phyloP scores from a whole-genome alignment of 2,113 vertebrate species.

The Aplodontia rufa region DNA sequence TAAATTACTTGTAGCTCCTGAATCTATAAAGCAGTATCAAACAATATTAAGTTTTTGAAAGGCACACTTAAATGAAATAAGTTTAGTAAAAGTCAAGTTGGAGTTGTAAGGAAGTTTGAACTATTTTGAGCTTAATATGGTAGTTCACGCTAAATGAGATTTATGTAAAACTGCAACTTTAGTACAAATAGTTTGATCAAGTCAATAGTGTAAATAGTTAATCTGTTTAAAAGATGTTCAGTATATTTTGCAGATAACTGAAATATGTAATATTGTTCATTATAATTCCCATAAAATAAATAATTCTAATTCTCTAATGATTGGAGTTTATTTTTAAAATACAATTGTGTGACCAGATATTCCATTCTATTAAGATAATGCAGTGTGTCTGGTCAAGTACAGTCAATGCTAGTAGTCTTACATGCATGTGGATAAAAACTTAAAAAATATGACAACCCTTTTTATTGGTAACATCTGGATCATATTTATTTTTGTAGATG shows the following conservation, averaged over 20 bases:
- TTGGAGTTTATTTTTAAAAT: not conserved
- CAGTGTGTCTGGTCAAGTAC: not conserved
- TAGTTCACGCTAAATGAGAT: not conserved
- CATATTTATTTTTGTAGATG: not conserved
- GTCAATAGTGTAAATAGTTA: not conserved
- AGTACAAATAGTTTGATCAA: not conserved
- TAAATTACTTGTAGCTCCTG: not conserved
- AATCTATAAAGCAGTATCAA: not conserved
- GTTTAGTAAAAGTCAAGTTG: not conserved
- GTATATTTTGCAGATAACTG: not conserved
- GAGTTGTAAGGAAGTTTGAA: not conserved
- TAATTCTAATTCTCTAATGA: not conserved
- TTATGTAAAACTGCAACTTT: not conserved
- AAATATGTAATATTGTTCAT: not conserved
- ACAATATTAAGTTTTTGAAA: slow-evolving; percentile 23
- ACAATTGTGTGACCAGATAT: not conserved
- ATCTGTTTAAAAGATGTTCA: not conserved
- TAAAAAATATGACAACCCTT: not conserved
- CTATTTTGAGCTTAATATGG: not conserved
- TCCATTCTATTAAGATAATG: not conserved
- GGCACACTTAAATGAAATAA: not conserved
- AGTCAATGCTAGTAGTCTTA: not conserved
- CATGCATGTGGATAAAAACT: not conserved
- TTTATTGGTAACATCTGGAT: not conserved
- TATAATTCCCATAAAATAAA: not conserved